These are phyloP conservation scores for Cheirogaleus major DNA, from an alignment of 2,797 vertebrate species.

Conservation along the genomic window DNA sequence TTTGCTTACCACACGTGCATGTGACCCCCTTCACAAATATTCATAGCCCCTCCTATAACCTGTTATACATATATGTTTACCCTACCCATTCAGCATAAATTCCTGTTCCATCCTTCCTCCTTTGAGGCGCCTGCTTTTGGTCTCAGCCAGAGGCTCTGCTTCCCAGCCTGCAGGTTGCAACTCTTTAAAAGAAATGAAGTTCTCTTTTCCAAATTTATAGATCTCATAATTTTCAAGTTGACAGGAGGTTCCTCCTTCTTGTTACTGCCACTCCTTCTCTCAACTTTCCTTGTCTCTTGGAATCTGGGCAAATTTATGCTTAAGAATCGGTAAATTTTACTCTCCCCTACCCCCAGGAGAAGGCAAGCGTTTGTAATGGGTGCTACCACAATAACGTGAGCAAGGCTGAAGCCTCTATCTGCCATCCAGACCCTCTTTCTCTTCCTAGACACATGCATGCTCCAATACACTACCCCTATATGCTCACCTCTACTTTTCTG, in stretches of 20 bases:
- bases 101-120: not conserved
- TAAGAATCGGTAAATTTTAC: not conserved
- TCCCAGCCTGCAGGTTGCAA: not conserved
- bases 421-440: not conserved
- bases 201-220: not conserved
- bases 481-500: not conserved
- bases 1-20: not conserved
- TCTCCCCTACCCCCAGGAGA: not conserved
- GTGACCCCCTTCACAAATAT: not conserved
- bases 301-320: not conserved
- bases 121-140: not conserved
- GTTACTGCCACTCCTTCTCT: not conserved
- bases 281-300: not conserved
- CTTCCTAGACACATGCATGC: not conserved
- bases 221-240: not conserved
- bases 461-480: accelerated
- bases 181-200: not conserved
- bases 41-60: not conserved
- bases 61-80: not conserved
- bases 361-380: not conserved
- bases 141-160: too few relatives aligned
- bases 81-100: not conserved
- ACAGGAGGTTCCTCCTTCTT: not conserved
- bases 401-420: not conserved
- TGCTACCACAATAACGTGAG: not conserved